Evolutionary conservation across 2,797 vertebrate species (phyloP).

Genomic region (Halcyon leucocephala): DNA sequence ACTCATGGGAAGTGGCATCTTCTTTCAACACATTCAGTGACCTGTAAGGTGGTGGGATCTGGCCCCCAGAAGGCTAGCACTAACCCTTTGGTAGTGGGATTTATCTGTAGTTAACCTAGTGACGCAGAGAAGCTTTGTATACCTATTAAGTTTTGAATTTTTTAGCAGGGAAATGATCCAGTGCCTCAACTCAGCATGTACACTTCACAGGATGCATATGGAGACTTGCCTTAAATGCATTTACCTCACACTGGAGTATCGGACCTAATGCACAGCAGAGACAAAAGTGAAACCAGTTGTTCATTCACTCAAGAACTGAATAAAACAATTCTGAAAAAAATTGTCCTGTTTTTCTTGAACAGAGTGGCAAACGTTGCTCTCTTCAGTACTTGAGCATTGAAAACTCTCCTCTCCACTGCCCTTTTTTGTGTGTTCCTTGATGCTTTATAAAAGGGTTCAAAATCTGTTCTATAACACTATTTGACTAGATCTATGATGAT

Average conservation of each 20-base stretch:
- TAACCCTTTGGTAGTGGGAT: not conserved
- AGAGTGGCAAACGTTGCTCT: not conserved
- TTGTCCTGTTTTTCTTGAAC: not conserved
- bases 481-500: slow-evolving; percentile 74
- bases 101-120: not conserved
- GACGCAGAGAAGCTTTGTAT: not conserved
- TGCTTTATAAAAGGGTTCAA: slow-evolving; percentile 64
- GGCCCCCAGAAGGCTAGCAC: not conserved
- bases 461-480: slow-evolving; percentile 58
- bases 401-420: slow-evolving; percentile 7
- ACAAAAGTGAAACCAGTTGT: not conserved
- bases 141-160: not conserved
- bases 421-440: slow-evolving; percentile 54
- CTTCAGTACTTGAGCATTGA: not conserved
- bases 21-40: not conserved
- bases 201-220: not conserved
- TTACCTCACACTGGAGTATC: not conserved
- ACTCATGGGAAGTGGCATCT: not conserved
- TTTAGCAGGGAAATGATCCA: not conserved
- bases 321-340: slow-evolving; percentile 20
- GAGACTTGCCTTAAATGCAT: not conserved
- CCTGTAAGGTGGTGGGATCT: not conserved
- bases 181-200: not conserved
- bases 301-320: not conserved
- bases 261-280: not conserved